Conservation (phyloP, 2,113 vertebrate genomes). For the Cottus gobio region DNA sequence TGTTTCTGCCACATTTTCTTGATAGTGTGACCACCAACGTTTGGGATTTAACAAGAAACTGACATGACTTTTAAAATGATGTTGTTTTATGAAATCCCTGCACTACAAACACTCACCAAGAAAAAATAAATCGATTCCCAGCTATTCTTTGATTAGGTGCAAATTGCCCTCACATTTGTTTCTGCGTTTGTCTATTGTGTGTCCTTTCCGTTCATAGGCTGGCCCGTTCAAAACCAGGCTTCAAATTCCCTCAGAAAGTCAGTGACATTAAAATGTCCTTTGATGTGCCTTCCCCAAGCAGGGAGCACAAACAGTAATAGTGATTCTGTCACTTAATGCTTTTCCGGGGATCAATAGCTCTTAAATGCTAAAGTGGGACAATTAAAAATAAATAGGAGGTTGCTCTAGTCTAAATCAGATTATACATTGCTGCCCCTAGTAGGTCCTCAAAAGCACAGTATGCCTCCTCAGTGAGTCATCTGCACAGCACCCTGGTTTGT, state of each 20-base stretch:
- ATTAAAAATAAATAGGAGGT: slow-evolving; percentile 94
- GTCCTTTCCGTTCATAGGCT: slow-evolving; percentile 99
- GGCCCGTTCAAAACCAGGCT: slow-evolving; percentile 88
- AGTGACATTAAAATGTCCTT: slow-evolving; percentile 99
- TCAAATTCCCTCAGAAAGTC: slow-evolving; percentile 99
- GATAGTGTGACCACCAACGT: slow-evolving; percentile 5
- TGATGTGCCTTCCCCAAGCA: slow-evolving; percentile 98
- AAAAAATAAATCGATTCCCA: slow-evolving; percentile 90
- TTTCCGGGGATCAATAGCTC: slow-evolving; percentile 98
- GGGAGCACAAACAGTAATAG: slow-evolving; percentile 98
- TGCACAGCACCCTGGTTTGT: slow-evolving; percentile 78
- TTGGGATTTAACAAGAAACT: slow-evolving; percentile 76
- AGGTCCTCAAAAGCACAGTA: slow-evolving; percentile 87
- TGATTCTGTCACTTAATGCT: slow-evolving; percentile 98
- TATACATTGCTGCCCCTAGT: slow-evolving; percentile 84
- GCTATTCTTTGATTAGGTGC: slow-evolving; percentile 95
- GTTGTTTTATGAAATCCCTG: slow-evolving; percentile 88
- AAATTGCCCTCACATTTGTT: slow-evolving; percentile 96
- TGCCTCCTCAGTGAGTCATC: slow-evolving; percentile 82
- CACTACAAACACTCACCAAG: slow-evolving; percentile 86
- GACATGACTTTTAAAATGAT: slow-evolving; percentile 89
- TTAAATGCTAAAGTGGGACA: slow-evolving; percentile 99
- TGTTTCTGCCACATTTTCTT: slow-evolving; percentile 19
- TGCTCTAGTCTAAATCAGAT: slow-evolving; percentile 86
- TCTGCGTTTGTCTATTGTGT: slow-evolving; percentile 92